Percentiles rank a stretch among this genome's conserved stretches.
These are phyloP conservation scores for Ctenomys sociabilis DNA, from an alignment of 2,113 vertebrate genomes.

Conservation along the genomic window DNA sequence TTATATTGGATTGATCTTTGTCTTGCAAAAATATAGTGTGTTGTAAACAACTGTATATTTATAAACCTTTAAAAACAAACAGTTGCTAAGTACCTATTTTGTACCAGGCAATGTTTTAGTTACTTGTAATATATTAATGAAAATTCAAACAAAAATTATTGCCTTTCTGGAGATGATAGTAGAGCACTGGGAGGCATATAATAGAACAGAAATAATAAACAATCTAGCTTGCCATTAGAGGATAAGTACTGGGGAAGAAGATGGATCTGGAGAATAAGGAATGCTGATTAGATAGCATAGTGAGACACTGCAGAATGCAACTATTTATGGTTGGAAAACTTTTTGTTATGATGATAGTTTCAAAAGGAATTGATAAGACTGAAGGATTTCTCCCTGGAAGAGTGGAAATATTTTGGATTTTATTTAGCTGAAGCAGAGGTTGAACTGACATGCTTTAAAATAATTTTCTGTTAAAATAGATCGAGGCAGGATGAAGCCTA, in stretches of 20 bases:
- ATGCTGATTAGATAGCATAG: not conserved
- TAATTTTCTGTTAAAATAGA: not conserved
- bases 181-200: not conserved
- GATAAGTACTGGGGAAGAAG: not conserved
- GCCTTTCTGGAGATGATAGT: not conserved
- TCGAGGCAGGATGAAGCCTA: fast-evolving
- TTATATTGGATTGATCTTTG: not conserved
- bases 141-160: not conserved
- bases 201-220: not conserved
- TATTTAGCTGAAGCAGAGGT: not conserved
- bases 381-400: not conserved
- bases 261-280: not conserved
- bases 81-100: not conserved
- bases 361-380: not conserved
- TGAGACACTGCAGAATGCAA: not conserved
- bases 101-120: not conserved
- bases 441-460: not conserved
- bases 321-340: not conserved
- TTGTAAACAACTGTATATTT: not conserved
- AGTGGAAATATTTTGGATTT: not conserved
- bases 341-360: not conserved
- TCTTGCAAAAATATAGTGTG: not conserved
- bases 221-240: not conserved
- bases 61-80: not conserved
- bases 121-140: not conserved